Evolutionary conservation across 2,888 invertebrate species (phyloP), one percentile per base, ranked within the genome.

Genomic region (Pollenia amentaria): DNA sequence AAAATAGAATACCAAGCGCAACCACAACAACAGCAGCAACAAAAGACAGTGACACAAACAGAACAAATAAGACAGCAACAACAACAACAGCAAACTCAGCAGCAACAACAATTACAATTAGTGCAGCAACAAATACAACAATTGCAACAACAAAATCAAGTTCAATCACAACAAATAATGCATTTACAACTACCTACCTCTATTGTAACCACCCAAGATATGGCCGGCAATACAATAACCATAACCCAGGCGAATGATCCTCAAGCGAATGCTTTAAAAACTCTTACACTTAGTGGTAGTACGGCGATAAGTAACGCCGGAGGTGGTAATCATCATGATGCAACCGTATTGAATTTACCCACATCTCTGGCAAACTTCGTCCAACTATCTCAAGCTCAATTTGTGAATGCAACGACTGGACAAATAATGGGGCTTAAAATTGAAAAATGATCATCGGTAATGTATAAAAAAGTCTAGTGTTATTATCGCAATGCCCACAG

Each of bases 221-320:
- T 92, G 46, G 91, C 91, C 46, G 91, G 91, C 3, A 93, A 91
- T 85, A 93, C 93, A 7, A 92, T 93, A 69, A 93, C 93, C 44
- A 92, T 93, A 57, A 92, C 92, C 14, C 92, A 93, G 84, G 88
- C 89, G 42, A 90, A 89, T 82, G 80, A 80, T 67, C 67, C 65
- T 12, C 88, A 89, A 44, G 65, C 89, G 3, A 89, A 88, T 38
- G 16, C 55, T 55, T 84, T 91, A 40, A 91, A 91, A 88, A 89
- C 84, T 16, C 60, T 84, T 6, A 84, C 84, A n/a, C 65, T 84
- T 3, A 79, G 72, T 51, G 72, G 65, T 42, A 62, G 12, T 69
- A 81, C 64, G n/a, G 21, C 44, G 9, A 55, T 51, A 10, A 57
- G 29, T 60, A 18, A 57, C 6, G n/a, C 60, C 16, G 16, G 51